Percentiles rank a stretch among this genome's conserved stretches.
These are phyloP conservation scores for Fulica atra DNA, from an alignment of 2,113 vertebrate species.

Conservation along the genomic window DNA sequence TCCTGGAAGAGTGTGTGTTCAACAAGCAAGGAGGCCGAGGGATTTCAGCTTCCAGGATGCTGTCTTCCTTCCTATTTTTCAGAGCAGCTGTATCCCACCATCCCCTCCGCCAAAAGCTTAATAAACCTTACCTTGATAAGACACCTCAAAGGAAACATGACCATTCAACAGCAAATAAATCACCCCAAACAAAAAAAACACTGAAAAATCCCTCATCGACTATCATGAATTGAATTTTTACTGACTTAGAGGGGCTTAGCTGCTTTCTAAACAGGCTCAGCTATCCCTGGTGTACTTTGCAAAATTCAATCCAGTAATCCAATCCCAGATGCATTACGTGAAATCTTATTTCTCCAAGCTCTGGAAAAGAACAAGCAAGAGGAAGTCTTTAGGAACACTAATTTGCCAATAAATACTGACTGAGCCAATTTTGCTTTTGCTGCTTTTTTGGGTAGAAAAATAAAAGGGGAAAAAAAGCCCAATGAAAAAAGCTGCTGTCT, in stretches of 20 bases:
- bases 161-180: neutral
- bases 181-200: neutral
- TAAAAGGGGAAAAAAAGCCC: neutral
- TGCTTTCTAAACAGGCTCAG: constrained; percentile 46
- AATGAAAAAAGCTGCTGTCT: neutral
- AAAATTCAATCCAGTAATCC: constrained; percentile 62
- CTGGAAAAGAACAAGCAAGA: constrained; percentile 47
- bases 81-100: neutral
- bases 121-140: neutral
- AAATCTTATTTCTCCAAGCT: constrained; percentile 63
- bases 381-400: constrained; percentile 44
- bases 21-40: neutral
- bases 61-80: neutral
- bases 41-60: neutral
- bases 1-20: neutral
- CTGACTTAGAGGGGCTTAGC: constrained; percentile 42
- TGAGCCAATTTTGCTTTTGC: neutral
- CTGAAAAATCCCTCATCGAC: neutral
- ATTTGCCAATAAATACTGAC: constrained; percentile 59
- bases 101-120: neutral
- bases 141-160: neutral
- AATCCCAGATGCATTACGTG: constrained; percentile 53
- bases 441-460: neutral
- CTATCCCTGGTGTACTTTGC: constrained; percentile 28
- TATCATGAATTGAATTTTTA: constrained; percentile 35